Base-by-base conservation (phyloP, 2,797 vertebrate genomes). In the Channa striata region DNA sequence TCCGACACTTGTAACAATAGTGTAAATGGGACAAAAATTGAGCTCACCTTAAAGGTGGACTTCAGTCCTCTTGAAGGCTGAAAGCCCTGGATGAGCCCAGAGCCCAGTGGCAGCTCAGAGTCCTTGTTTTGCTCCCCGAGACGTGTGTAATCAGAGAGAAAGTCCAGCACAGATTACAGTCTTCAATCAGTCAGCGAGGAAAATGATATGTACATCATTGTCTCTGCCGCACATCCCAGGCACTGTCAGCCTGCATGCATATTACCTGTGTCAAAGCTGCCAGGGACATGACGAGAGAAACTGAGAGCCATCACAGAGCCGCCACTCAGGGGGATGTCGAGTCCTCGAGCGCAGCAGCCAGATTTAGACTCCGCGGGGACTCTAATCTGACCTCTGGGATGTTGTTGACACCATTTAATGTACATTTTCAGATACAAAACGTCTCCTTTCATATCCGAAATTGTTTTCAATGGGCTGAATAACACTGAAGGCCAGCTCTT, bases 151-250 rank as follows among this genome's bases (percentile, higher is more conserved):
- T 93, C 95, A 93, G 90, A 92, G 81, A 93, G 92, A 95, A 95
- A 94, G 92, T 94, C 91, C 92, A 91, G 87, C 76, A 89, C 94
- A 94, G 93, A 94, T 93, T 94, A 92, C 93, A 95, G 94, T 95
- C 93, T 95, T 95, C 94, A 95, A 94, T 95, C 94, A 94, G 93
- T 93, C 94, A 93, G 89, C 77, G 84, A 89, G 89, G 93, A 93
- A 94, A 94, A 95, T 94, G 93, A 95, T 95, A 95, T 94, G 94
- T 94, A 94, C 93, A 95, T 95, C 93, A 94, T 92, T 91, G 92
- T 93, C 90, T 91, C 88, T 82, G 85, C 85, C 39, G 79, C 87
- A 84, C 90, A 90, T 90, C 91, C 85, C 74, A 68, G 85, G 70
- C 90, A 80, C 88, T 91, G 92, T 92, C 91, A 92, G 86, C 73